Conservation (phyloP, 2,113 vertebrate genomes). For the Catharus fuscescens region DNA sequence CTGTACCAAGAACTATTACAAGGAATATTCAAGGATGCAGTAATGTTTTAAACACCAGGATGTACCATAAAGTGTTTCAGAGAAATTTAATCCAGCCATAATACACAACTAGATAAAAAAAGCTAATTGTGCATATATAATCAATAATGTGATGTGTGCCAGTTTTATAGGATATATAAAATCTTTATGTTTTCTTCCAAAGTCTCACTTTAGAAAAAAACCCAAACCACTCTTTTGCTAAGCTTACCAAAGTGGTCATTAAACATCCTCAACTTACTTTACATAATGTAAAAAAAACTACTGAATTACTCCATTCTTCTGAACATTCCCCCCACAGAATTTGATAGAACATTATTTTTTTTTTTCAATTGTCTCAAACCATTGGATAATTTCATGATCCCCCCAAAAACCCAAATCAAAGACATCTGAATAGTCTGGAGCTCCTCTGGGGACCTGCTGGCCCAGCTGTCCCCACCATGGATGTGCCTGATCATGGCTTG, state of each 20-base stretch:
- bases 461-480: too few species aligned
- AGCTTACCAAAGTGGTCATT: neutral
- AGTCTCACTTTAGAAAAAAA: neutral
- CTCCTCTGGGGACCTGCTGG: neutral
- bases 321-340: neutral
- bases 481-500: neutral
- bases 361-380: neutral
- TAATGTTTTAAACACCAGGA: slow-evolving; percentile 13
- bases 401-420: neutral
- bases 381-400: neutral
- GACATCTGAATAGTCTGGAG: fast-evolving
- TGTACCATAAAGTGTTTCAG: slow-evolving; percentile 2
- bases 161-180: slow-evolving; percentile 45
- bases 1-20: neutral
- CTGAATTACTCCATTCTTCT: neutral
- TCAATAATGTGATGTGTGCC: slow-evolving; percentile 28
- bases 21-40: neutral
- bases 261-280: neutral
- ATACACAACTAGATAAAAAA: slow-evolving; percentile 27
- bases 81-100: slow-evolving; percentile 39
- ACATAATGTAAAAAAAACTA: neutral
- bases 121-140: slow-evolving; percentile 39
- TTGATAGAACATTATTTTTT: neutral
- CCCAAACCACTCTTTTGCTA: neutral
- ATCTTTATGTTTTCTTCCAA: slow-evolving; percentile 33